Conservation (phyloP, 2,888 invertebrate species). For the Drosophila atripex region DNA sequence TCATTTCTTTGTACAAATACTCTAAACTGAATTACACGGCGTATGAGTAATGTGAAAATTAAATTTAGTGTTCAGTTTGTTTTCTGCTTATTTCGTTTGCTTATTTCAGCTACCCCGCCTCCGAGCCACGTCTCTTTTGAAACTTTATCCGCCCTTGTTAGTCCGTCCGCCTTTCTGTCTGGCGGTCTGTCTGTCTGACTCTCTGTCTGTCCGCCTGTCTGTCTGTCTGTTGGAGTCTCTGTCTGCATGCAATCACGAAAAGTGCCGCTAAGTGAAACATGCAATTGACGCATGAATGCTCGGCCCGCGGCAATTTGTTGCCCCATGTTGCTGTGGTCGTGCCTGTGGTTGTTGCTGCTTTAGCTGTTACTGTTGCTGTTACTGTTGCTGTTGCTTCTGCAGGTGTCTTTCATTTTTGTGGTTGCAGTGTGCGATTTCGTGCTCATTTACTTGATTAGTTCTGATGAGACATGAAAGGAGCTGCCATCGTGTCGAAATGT, state of each 20-base stretch:
- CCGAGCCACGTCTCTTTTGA: neutral
- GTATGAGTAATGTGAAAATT: slow-evolving; percentile 81
- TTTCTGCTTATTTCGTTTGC: slow-evolving; percentile 70
- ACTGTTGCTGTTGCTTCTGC: slow-evolving; percentile 19
- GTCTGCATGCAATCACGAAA: slow-evolving; percentile 75
- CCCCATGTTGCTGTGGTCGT: slow-evolving; percentile 39
- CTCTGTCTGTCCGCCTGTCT: neutral
- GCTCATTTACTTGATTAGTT: slow-evolving; percentile 80
- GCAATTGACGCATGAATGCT: slow-evolving; percentile 78
- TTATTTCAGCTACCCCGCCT: neutral
- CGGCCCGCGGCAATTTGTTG: slow-evolving; percentile 55
- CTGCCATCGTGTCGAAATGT: slow-evolving; percentile 68
- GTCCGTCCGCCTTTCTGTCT: slow-evolving; percentile 4
- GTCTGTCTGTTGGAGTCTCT: slow-evolving; percentile 6
- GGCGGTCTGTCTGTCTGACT: neutral
- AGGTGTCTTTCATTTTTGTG: slow-evolving; percentile 67
- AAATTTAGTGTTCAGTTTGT: slow-evolving; percentile 79
- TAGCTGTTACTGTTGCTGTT: slow-evolving; percentile 28
- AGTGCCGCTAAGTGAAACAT: slow-evolving; percentile 79
- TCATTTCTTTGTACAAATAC: slow-evolving; percentile 82
- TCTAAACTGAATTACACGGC: slow-evolving; percentile 81
- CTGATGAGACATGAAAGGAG: slow-evolving; percentile 77
- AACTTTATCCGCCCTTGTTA: slow-evolving; percentile 1
- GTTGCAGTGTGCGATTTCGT: slow-evolving; percentile 70
- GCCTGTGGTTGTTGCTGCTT: slow-evolving; percentile 28